These are phyloP conservation scores for Rhinatrema bivittatum DNA, from an alignment of 2,797 vertebrate genomes.

Conservation along the genomic window DNA sequence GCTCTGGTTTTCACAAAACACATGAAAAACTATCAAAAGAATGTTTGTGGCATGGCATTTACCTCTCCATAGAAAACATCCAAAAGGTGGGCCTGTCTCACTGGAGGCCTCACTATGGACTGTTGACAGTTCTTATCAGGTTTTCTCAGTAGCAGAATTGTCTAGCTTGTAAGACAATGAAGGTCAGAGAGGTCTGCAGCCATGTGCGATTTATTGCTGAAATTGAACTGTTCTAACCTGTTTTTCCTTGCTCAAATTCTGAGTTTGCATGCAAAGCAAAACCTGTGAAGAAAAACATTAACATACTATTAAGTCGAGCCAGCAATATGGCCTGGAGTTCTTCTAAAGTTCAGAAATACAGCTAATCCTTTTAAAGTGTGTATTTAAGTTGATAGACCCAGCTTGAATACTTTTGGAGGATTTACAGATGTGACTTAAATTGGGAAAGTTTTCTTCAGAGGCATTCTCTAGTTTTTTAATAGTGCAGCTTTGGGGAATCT, in stretches of 20 bases:
- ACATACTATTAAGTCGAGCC: neutral
- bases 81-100: too few species aligned
- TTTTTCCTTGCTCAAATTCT: constrained; percentile 20
- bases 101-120: neutral
- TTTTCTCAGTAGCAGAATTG: constrained; percentile 16
- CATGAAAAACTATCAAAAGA: neutral
- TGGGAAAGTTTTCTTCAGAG: too few species aligned
- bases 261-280: neutral
- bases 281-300: neutral
- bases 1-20: neutral
- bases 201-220: constrained; percentile 22
- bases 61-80: too few species aligned
- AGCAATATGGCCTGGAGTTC: neutral
- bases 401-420: too few species aligned
- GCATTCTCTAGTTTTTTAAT: too few species aligned
- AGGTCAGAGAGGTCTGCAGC: constrained; percentile 28
- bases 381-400: too few species aligned
- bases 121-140: constrained; percentile 27
- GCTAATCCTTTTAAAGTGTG: too few species aligned
- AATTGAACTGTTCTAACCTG: neutral
- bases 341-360: too few species aligned
- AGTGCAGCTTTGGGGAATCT: too few species aligned
- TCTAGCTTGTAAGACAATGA: constrained; percentile 32
- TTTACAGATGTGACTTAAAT: too few species aligned
- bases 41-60: too few species aligned